phyloP scores from a whole-genome alignment of 2,797 vertebrate genomes.

The Gymnodraco acuticeps region DNA sequence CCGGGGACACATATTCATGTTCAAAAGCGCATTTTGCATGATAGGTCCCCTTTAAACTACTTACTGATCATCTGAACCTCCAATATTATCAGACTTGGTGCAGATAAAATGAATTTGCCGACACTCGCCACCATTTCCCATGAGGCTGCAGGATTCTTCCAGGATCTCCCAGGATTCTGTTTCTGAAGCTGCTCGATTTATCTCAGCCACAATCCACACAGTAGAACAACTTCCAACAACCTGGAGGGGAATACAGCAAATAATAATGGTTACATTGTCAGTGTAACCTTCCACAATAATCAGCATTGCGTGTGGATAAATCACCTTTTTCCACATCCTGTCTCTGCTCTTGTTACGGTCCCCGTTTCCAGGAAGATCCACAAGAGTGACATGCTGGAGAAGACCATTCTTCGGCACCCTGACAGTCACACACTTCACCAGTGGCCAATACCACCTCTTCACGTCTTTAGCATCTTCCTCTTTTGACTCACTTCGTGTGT shows the following conservation, averaged over 20 bases:
- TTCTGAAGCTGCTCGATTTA: constrained; percentile 41
- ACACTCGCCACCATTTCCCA: constrained; percentile 68
- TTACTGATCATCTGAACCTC: constrained; percentile 1
- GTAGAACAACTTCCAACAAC: constrained; percentile 54
- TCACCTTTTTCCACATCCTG: constrained; percentile 74
- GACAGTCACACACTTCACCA: constrained; percentile 75
- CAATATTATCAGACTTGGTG: constrained; percentile 44
- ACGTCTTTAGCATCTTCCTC: fast-evolving
- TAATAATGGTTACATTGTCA: neutral
- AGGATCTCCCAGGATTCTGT: constrained; percentile 62
- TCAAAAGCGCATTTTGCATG: no score
- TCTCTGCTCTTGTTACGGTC: constrained; percentile 72
- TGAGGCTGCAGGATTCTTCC: neutral
- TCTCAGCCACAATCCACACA: constrained; percentile 63
- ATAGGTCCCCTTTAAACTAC: neutral
- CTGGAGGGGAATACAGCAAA: constrained; percentile 17
- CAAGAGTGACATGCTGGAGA: constrained; percentile 66
- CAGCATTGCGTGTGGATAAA: neutral
- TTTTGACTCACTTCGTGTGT: constrained; percentile 32
- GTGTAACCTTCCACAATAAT: neutral
- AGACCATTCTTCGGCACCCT: constrained; percentile 54
- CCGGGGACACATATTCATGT: no score
- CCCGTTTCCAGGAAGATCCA: constrained; percentile 77
- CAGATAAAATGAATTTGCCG: constrained; percentile 57
- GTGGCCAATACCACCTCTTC: constrained; percentile 64